Percentiles rank a stretch among this genome's conserved stretches.
These are phyloP conservation scores for Euplagia quadripunctaria DNA, from an alignment of 2,888 invertebrate genomes.

Conservation along the genomic window DNA sequence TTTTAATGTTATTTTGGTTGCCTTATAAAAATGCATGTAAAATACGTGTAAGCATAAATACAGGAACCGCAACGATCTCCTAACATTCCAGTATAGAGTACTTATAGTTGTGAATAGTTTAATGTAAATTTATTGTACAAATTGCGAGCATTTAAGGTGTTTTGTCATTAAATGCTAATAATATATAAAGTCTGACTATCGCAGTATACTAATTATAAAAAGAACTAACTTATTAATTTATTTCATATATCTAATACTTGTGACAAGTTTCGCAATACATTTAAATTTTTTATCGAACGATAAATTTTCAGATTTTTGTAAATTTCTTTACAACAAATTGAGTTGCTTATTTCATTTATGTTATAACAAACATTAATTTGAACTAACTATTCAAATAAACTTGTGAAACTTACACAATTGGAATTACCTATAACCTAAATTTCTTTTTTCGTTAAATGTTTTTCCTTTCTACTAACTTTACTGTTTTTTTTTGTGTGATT, in stretches of 20 bases:
- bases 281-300: constrained; percentile 1
- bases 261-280: constrained; percentile 58
- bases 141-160: constrained; percentile 68
- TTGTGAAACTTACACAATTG: constrained; percentile 58
- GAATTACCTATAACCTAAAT: constrained; percentile 49
- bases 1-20: constrained; percentile 31
- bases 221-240: constrained; percentile 62
- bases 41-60: constrained; percentile 40
- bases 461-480: constrained; percentile 71
- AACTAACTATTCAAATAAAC: constrained; percentile 9
- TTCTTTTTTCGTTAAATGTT: constrained; percentile 53
- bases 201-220: constrained; percentile 58
- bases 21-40: constrained; percentile 47
- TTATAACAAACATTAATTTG: constrained; percentile 4
- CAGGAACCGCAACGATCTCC: constrained; percentile 52
- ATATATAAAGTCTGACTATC: constrained; percentile 70
- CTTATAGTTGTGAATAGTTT: constrained; percentile 56
- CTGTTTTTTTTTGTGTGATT: constrained; percentile 68
- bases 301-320: not conserved
- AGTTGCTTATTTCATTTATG: not conserved
- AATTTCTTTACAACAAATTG: not conserved
- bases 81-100: constrained; percentile 59
- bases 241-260: constrained; percentile 42
- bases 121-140: constrained; percentile 68
- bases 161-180: constrained; percentile 48